Evolutionary conservation across 23 tunicate genomes (phyloP).

Genomic region (Trididemnum miniatum): DNA sequence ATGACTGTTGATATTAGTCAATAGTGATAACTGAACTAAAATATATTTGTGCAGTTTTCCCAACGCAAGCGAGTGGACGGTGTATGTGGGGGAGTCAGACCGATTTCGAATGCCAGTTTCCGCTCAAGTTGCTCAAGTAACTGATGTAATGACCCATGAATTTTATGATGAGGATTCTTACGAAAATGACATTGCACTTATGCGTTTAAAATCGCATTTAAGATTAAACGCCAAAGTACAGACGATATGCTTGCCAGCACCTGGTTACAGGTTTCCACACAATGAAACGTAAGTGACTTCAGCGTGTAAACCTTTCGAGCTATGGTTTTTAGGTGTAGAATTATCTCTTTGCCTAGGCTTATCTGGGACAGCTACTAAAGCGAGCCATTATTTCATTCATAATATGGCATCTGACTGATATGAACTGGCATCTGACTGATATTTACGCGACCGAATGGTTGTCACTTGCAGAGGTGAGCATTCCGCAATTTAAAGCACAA

Average conservation of each 20-base stretch:
- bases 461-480: no score
- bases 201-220: slow-evolving; percentile 48
- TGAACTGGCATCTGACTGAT: no score
- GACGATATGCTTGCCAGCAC: slow-evolving; percentile 62
- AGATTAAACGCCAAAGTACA: slow-evolving; percentile 25
- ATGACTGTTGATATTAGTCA: no score
- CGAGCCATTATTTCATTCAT: no score
- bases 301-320: no score
- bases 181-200: slow-evolving; percentile 72
- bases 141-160: slow-evolving; percentile 50
- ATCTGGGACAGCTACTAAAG: no score
- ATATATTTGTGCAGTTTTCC: slow-evolving; percentile 54
- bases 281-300: not conserved
- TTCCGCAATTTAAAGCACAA: no score
- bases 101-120: slow-evolving; percentile 4
- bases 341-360: no score
- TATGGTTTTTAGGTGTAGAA: no score
- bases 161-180: slow-evolving; percentile 52
- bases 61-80: slow-evolving; percentile 57
- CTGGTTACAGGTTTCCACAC: not conserved
- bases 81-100: slow-evolving; percentile 56
- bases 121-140: slow-evolving; percentile 31
- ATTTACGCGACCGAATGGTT: no score
- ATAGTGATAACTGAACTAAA: no score
- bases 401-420: no score